Conservation (phyloP, 2,888 invertebrate genomes). For the Drosophila atripex region DNA sequence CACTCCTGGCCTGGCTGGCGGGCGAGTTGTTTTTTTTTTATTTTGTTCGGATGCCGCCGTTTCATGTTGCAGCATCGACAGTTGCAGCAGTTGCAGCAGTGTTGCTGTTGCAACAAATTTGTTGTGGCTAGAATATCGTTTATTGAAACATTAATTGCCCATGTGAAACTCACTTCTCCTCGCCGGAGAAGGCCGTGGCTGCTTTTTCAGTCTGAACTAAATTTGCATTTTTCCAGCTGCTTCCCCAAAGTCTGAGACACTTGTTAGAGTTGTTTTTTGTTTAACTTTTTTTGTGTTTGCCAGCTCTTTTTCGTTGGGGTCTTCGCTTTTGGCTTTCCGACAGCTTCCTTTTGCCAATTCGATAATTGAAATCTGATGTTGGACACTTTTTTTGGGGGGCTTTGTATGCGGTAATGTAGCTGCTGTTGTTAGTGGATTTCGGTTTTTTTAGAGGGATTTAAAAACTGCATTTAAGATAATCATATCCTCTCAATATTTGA, state of each 20-base stretch:
- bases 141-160: slow-evolving; percentile 82
- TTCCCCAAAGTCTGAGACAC: slow-evolving; percentile 41
- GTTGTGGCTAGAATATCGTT: slow-evolving; percentile 72
- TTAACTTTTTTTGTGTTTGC: slow-evolving; percentile 14
- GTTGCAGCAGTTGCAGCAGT: slow-evolving; percentile 31
- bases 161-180: slow-evolving; percentile 72
- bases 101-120: slow-evolving; percentile 64
- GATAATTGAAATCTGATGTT: slow-evolving; percentile 82
- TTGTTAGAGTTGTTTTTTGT: slow-evolving; percentile 49
- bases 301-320: slow-evolving; percentile 46
- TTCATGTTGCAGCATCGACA: slow-evolving; percentile 23
- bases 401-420: slow-evolving; percentile 9
- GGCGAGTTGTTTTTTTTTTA: background rate
- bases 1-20: slow-evolving; percentile 16
- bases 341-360: slow-evolving; percentile 57
- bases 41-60: slow-evolving; percentile 4
- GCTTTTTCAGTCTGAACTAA: slow-evolving; percentile 25
- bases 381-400: slow-evolving; percentile 7
- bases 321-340: slow-evolving; percentile 48
- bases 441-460: no score
- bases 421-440: slow-evolving; percentile 7
- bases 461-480: background rate
- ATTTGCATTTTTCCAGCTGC: slow-evolving; percentile 55
- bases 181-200: no score
- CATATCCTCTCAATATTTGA: background rate